Base-by-base conservation (phyloP, 2,888 invertebrate genomes). In the Chrysina gloriosa region DNA sequence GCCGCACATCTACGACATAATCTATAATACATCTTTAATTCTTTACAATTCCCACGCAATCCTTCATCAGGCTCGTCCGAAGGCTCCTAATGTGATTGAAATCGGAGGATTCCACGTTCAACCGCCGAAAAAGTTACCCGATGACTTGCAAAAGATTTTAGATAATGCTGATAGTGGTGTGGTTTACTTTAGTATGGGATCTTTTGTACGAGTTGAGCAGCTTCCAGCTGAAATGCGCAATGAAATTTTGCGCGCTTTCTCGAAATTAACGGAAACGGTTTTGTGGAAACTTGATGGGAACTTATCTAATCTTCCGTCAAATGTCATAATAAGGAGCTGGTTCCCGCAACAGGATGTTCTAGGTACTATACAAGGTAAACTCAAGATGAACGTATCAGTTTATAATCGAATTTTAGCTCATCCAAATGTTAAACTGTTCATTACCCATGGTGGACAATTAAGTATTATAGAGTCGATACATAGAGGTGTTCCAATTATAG, bases 171-270 rank as follows among this genome's bases (percentile, higher is more conserved):
- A 80, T 54, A 71, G 87, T 39, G 89, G 89, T 0, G 87, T 85
- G 0, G 81, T 89, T 1, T 87, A 86, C 68, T 85, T 89, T 70
- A 88, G 86, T 72, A 85, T 90, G 76, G 89, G 89, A 1, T 87
- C 89, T 0, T 86, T 87, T 70, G 81, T 89, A 0, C 83, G 85
- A 64, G 86, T 86, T 70, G 81, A 84, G 14, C 84, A 88, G 71
- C 76, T 91, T 56, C 84, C 86, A 0, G 71, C 77, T 0, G 84
- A 86, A 1, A 86, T 85, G 70, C 80, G 84, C 23, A 78, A 84
- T 14, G 85, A 83, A 1, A 84, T 91, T 27, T 79, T 87, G 6
- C 86, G n/a, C n/a, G n/a, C n/a, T n/a, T n/a, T 91, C 45, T 81
- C 84, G 1, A 84, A 83, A 68, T 72, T 90, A 86, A 88, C 89